Evolutionary conservation across 2,797 vertebrate species (phyloP).

Genomic region (Luscinia luscinia): DNA sequence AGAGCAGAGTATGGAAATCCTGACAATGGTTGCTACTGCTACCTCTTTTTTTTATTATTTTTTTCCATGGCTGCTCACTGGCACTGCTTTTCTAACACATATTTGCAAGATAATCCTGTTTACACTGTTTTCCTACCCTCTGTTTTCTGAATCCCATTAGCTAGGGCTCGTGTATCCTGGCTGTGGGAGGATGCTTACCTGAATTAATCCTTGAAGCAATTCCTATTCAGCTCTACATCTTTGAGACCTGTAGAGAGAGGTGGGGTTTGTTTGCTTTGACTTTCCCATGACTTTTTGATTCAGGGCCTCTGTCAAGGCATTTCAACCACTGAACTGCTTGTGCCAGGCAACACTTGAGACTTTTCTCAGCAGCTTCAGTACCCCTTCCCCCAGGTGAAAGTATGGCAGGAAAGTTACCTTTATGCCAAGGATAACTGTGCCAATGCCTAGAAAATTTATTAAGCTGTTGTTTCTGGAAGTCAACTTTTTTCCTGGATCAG

Average conservation of each 20-base stretch:
- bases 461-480: background rate
- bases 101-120: background rate
- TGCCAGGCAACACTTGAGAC: background rate
- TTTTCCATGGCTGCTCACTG: background rate
- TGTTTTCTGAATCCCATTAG: background rate
- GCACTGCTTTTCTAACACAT: background rate
- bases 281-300: background rate
- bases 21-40: background rate
- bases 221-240: background rate
- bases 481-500: background rate
- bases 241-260: background rate
- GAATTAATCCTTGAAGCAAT: background rate
- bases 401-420: background rate
- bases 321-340: background rate
- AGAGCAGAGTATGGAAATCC: background rate
- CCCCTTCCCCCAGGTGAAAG: background rate
- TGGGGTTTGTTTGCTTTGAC: background rate
- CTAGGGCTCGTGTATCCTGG: accelerated
- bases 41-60: background rate
- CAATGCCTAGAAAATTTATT: background rate
- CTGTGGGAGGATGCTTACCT: background rate
- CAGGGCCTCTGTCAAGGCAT: background rate
- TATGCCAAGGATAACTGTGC: background rate
- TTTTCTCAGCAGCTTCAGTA: background rate
- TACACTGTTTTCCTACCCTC: background rate